Evolutionary conservation across 1,140 invertebrate genomes (phyloP), one percentile per base, ranked within the genome.

Genomic region (Scaptomyza graminum): DNA sequence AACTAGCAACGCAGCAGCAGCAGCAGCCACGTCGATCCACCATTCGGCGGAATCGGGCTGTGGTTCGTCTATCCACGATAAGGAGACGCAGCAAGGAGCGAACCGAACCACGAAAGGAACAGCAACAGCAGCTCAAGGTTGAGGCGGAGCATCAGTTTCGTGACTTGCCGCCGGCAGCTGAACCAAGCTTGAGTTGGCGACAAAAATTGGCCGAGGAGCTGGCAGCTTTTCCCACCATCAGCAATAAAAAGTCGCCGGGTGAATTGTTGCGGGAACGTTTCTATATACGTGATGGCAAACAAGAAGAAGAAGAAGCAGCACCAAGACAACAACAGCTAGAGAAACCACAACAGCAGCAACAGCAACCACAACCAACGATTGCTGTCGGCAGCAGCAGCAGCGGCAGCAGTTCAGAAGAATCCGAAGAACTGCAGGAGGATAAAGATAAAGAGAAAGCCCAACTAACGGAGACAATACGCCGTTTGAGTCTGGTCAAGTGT

Each of bases 201-300:
- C 93, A 94, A 76, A 94, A 94, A 66, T 91, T 95, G 54, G 93
- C 94, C 34, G 93, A 94, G 5, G 93, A 94, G 67, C 79, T 94
- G 68, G 84, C 82, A 1, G 68, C 79, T 0, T 87, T 87, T 47
- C 85, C 90, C 1, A 52, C 37, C 2, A 71, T 70, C 44, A 79
- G 72, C 46, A 92, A 92, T 75, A 94, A 94, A 72, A 96, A 96
- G 78, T 94, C 95, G 0, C 93, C 95, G 0, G 95, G 95, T 1
- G 95, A 96, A 63, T 90, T 95, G 59, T 83, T 96, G n/a, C 93
- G 95, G 7, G 95, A 96, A 80, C 95, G 96, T 88, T 96, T 96
- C 90, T 91, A 95, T 11, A 95, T 96, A 31, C 94, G 94, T 64
- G 95, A 95, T 41, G 94, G 94, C 54, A 92, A 93, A 63, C 72